Percentiles rank a stretch among this genome's conserved stretches.
Conservation (phyloP, 2,113 vertebrate species). For the Vicugna pacos region DNA sequence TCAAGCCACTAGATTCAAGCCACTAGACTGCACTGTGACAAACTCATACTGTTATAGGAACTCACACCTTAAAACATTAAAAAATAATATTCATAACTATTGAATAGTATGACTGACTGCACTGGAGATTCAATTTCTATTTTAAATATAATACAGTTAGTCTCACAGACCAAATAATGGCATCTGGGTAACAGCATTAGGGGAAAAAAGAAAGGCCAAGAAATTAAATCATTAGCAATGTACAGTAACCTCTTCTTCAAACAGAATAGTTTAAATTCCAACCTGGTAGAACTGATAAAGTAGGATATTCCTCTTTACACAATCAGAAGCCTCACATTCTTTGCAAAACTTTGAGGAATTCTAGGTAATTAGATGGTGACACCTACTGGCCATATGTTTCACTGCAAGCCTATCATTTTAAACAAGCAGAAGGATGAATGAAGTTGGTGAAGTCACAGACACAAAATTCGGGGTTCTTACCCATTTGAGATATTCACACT, state of each 20-base stretch:
- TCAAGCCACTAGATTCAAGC: not conserved
- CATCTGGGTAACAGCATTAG: not conserved
- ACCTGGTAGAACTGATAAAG: not conserved
- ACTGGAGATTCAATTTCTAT: not conserved
- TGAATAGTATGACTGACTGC: not conserved
- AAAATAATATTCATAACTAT: not conserved
- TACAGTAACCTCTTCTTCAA: not conserved
- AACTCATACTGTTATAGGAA: not conserved
- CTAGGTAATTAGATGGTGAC: slow-evolving; percentile 56
- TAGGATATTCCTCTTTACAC: not conserved
- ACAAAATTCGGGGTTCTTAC: not conserved
- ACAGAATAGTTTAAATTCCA: slow-evolving; percentile 4
- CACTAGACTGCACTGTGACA: not conserved
- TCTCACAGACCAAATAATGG: slow-evolving; percentile 3
- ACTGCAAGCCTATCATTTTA: slow-evolving; percentile 20
- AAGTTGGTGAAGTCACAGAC: not conserved
- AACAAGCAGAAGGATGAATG: not conserved
- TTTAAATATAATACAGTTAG: not conserved
- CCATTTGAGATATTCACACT: not conserved
- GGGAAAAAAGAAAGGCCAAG: not conserved
- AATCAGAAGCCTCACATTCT: not conserved
- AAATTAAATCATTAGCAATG: not conserved
- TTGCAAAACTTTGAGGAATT: slow-evolving; percentile 15
- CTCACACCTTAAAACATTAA: not conserved
- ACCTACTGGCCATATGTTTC: slow-evolving; percentile 65